phyloP scores from a whole-genome alignment of 2,888 invertebrate genomes.

The Ceriagrion tenellum region DNA sequence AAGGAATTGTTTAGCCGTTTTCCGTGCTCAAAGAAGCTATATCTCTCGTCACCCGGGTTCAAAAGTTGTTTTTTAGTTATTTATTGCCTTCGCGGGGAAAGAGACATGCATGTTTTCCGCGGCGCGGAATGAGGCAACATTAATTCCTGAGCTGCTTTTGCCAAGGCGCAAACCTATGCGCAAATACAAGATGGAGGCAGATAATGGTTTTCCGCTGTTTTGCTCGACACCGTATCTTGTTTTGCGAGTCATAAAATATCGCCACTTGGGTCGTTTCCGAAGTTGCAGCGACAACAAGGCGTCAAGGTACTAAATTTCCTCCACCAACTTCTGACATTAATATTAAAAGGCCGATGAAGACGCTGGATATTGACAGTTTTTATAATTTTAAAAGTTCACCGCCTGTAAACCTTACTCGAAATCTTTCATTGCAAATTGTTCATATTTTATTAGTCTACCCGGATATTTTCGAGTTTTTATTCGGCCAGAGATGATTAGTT shows the following conservation, averaged over 20 bases:
- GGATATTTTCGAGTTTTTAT: no score
- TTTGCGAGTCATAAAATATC: neutral
- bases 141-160: neutral
- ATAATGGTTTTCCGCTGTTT: constrained; percentile 28
- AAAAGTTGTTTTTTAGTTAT: neutral
- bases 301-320: neutral
- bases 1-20: constrained; percentile 26
- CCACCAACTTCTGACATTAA: neutral
- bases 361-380: neutral
- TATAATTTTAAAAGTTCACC: no score
- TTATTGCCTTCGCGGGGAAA: neutral
- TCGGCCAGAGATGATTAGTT: neutral
- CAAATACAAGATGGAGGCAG: neutral
- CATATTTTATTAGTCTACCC: no score
- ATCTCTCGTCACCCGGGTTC: constrained; percentile 14
- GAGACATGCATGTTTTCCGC: constrained; percentile 9
- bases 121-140: neutral
- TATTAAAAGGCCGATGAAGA: neutral
- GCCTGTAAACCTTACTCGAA: no score
- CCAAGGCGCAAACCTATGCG: neutral
- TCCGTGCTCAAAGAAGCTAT: constrained; percentile 22
- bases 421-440: no score
- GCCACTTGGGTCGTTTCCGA: neutral
- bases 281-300: neutral
- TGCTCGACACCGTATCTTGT: constrained; percentile 22